A percentile compares a stretch with the other conserved stretches of the same genome.
phyloP scores from a whole-genome alignment of 2,797 vertebrate species.

The Sebastiscus albofasciatus region DNA sequence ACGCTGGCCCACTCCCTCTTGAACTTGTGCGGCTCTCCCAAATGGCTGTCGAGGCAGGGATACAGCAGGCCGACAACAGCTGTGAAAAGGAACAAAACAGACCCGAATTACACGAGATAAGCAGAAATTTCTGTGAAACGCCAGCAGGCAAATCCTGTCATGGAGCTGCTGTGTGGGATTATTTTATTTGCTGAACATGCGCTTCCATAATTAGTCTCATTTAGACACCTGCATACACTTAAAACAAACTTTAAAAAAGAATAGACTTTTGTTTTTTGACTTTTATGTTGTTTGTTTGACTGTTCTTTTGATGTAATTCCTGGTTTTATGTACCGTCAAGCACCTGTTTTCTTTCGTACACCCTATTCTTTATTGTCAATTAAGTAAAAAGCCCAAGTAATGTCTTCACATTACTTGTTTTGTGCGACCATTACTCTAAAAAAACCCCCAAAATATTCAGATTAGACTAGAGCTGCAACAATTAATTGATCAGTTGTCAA shows the following conservation, averaged over 20 bases:
- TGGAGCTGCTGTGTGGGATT: constrained; percentile 10
- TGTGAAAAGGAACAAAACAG: constrained; percentile 71
- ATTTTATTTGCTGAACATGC: constrained; percentile 44
- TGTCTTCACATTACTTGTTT: background rate
- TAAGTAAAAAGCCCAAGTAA: background rate
- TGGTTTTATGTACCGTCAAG: background rate
- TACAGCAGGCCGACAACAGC: constrained; percentile 96
- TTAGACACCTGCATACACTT: background rate
- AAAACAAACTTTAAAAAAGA: background rate
- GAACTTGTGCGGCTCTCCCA: constrained; percentile 98
- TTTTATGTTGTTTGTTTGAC: background rate
- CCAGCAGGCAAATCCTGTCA: constrained; percentile 4
- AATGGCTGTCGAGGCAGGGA: constrained; percentile 95
- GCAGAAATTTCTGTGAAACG: constrained; percentile 43
- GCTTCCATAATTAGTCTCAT: constrained; percentile 40
- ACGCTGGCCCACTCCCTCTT: constrained; percentile 99
- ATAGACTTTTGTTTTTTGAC: background rate
- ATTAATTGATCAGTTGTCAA: too few relatives aligned
- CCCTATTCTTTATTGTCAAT: background rate
- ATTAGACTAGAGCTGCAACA: background rate
- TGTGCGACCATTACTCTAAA: background rate
- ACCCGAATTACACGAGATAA: constrained; percentile 47
- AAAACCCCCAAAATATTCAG: background rate
- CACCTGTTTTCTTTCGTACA: background rate
- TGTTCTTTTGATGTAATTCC: background rate